phyloP scores from a whole-genome alignment of 2,797 vertebrate species.

The Channa striata region DNA sequence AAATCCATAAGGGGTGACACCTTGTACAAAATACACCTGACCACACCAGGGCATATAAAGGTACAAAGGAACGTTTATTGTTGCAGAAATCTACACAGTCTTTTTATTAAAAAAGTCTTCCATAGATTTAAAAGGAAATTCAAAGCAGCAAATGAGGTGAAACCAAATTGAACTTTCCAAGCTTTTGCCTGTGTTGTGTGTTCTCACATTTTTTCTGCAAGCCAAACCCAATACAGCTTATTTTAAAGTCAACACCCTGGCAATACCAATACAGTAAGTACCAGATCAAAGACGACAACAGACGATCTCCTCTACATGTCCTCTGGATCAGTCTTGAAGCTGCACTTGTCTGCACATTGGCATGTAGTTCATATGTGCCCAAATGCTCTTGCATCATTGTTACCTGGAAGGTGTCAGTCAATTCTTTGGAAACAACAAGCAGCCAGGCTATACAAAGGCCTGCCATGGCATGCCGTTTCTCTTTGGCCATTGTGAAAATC shows the following conservation, averaged over 20 bases:
- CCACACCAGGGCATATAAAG: slow-evolving; percentile 82
- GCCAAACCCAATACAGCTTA: neutral
- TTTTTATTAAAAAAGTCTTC: neutral
- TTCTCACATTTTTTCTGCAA: neutral
- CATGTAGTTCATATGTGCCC: neutral
- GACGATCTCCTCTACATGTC: neutral
- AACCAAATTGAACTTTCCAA: slow-evolving; percentile 5
- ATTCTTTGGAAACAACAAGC: slow-evolving; percentile 1
- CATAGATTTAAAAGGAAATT: neutral
- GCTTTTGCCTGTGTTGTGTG: neutral
- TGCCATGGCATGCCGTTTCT: neutral
- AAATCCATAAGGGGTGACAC: slow-evolving; percentile 81
- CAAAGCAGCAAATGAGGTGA: neutral
- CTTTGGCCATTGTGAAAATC: slow-evolving; percentile 1
- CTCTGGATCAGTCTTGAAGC: neutral
- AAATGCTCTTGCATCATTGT: neutral
- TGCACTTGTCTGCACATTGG: neutral
- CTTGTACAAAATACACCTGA: slow-evolving; percentile 85
- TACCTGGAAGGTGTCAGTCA: neutral
- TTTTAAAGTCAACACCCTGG: neutral
- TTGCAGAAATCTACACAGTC: neutral
- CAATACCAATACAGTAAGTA: neutral
- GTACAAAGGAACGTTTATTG: slow-evolving; percentile 57
- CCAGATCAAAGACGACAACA: neutral
- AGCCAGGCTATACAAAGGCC: neutral